Evolutionary conservation across 1,140 invertebrate genomes (phyloP), one percentile per base, ranked within the genome.

Genomic region (Bombus ignitus): DNA sequence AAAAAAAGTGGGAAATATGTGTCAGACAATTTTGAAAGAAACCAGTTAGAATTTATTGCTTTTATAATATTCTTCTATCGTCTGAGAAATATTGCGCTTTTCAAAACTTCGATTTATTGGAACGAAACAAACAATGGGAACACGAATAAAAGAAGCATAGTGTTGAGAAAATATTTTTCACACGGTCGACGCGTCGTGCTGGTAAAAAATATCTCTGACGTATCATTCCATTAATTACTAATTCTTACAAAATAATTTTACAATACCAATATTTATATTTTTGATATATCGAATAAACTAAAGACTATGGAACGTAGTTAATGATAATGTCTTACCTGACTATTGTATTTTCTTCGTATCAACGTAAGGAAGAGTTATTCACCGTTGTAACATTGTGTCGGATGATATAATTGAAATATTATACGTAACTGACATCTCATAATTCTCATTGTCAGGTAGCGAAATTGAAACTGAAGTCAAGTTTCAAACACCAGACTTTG

Each of bases 371-470:
- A 13, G 12, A 12, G 28, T 62, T 62, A 62, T 12, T 28, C 59
- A 5, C 9, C 28, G 28, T 13, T 62, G 59, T n/a, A 62, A n/a
- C 28, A n/a, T n/a, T 13, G 59, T n/a, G 12, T 62, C 28, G 28
- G 28, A n/a, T 62, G 59, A 62, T 62, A n/a, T 62, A 62, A 62
- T n/a, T 62, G 59, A 62, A 62, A 62, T n/a, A 62, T 62, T 62
- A 62, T 13, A n/a, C 12, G 28, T n/a, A n/a, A 62, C 59, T 62
- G 28, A 28, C 59, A n/a, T 62, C 28, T 62, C n/a, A n/a, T 62
- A 62, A 62, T 62, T 53, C 47, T 53, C 47, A 53, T 53, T 62
- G 28, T 62, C 28, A n/a, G 59, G 3, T 13, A 12, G 59, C 0
- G 59, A 62, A 62, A 62, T 62, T 62, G 59, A 5, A 62, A 62